Evolutionary conservation across 2,113 vertebrate genomes (phyloP), one percentile per base, ranked within the genome.

Genomic region (Sciurus niger): DNA sequence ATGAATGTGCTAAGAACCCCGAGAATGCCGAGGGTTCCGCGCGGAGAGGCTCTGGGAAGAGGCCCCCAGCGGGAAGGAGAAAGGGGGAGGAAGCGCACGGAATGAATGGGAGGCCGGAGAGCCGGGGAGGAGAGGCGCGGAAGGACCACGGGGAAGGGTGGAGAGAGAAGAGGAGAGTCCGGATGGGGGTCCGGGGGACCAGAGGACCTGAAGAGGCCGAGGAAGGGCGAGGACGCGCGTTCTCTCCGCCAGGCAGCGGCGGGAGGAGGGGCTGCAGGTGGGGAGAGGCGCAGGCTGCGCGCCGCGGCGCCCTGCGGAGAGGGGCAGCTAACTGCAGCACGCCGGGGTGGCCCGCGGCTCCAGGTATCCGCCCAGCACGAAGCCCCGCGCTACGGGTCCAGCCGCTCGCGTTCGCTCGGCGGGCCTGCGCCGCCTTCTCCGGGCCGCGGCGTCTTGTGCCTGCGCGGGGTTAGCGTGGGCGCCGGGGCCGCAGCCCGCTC

Each of bases 391-490:
- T 65, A 58, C 0, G 25, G 28, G 17, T 34, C 82, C 72, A 3
- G 65, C 28, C 53, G 40, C 90, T 63, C 20, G 51, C 32, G 51
- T 24, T 8, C 37, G 37, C 60, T 32, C 37, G 2, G 85, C 96
- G 85, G 96, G 92, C 94, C 96, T 58, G 89, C 43, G 24, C 74
- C 92, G n/a, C 77, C 89, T 2, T 74, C 73, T 70, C 78, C 11
- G 1, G 73, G 53, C 60, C 79, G 84, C 84, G 55, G 95, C 20
- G 80, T 48, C 84, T 84, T 10, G 76, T 76, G 80, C 92, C 89
- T 43, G 94, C 76, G 90, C 77, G 13, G 87, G 63, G 86, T 94
- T 96, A 85, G 94, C 90, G 96, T 84, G 94, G 95, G 94, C 87
- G 80, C 95, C 74, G 78, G 95, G 86, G 92, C 89, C 65, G 96